A percentile compares a stretch with the other conserved stretches of the same genome.
These are phyloP conservation scores for Chaenocephalus aceratus DNA, from an alignment of 2,113 vertebrate genomes.

Conservation along the genomic window DNA sequence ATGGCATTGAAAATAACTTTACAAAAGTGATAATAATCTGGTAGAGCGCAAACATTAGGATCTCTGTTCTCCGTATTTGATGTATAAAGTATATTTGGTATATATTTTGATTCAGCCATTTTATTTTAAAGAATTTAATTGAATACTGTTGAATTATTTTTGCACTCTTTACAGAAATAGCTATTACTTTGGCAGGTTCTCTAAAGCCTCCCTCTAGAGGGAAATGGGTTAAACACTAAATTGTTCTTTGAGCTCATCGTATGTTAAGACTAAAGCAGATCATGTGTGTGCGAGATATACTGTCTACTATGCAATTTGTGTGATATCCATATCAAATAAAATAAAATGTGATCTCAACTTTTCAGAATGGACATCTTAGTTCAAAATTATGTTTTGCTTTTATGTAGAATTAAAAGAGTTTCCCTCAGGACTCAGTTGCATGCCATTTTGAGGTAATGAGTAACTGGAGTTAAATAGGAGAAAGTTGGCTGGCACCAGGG, in stretches of 20 bases:
- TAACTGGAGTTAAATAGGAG: constrained; percentile 29
- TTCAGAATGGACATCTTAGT: background rate
- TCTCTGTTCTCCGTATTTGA: background rate
- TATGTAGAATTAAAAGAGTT: background rate
- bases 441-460: constrained; percentile 4
- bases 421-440: constrained; percentile 8
- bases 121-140: background rate
- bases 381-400: background rate
- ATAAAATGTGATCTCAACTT: background rate
- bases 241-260: background rate
- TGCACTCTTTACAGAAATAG: background rate
- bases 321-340: background rate
- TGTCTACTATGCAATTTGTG: background rate
- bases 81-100: background rate
- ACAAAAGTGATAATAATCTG: background rate
- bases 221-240: background rate
- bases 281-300: background rate
- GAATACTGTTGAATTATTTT: background rate
- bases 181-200: background rate
- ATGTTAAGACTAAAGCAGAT: too few relatives aligned
- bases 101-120: background rate
- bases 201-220: background rate
- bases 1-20: background rate
- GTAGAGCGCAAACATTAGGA: background rate
- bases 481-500: constrained; percentile 27